Evolutionary conservation across 2,797 vertebrate species (phyloP).

Genomic region (Linurgus olivaceus): DNA sequence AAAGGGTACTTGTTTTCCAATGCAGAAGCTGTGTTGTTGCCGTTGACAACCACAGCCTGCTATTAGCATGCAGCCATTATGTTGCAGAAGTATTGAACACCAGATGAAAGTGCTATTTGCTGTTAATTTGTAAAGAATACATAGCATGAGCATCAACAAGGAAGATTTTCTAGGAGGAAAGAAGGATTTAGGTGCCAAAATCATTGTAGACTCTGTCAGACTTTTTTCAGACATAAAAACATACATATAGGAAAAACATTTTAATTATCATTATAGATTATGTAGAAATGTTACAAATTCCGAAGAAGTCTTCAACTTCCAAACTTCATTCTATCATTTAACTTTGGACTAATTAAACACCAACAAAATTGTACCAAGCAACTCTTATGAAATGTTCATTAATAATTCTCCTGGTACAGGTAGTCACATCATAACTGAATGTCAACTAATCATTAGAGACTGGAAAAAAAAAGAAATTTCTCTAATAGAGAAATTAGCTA

Average conservation of each 20-base stretch:
- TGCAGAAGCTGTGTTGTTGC: conserved; percentile 13
- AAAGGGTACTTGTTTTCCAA: neutral
- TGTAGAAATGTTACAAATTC: neutral
- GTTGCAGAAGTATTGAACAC: conserved; percentile 13
- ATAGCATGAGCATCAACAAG: neutral
- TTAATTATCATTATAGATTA: neutral
- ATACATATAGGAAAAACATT: neutral
- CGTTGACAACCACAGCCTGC: neutral
- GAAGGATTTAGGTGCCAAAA: neutral
- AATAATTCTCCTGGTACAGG: conserved; percentile 9
- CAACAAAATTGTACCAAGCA: neutral
- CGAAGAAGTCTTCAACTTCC: neutral
- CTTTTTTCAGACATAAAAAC: neutral
- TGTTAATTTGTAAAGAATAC: conserved; percentile 31
- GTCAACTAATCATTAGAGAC: conserved; percentile 15
- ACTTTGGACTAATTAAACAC: neutral
- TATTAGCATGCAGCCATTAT: conserved; percentile 34
- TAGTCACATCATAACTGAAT: conserved; percentile 38
- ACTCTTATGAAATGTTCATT: neutral
- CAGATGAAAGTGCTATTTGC: conserved; percentile 9
- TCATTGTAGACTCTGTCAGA: neutral
- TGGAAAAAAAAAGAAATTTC: neutral
- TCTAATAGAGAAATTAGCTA: conserved; percentile 25
- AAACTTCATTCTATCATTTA: neutral
- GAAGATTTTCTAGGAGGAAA: neutral